Evolutionary conservation across 2,113 vertebrate species (phyloP).

Genomic region (Hydrolagus affinis): DNA sequence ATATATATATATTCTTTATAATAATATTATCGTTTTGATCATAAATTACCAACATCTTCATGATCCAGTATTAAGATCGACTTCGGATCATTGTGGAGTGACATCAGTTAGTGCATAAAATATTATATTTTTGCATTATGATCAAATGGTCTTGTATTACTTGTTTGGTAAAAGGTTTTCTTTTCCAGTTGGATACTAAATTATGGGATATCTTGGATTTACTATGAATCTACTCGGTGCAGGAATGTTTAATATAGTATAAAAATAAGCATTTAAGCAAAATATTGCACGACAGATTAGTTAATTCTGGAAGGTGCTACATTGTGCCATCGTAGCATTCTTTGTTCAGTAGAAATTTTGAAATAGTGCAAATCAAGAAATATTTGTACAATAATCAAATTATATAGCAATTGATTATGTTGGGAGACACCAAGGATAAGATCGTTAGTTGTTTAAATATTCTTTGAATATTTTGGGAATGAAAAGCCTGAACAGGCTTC

Average conservation of each 20-base stretch:
- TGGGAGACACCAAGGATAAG: not conserved
- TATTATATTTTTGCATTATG: not conserved
- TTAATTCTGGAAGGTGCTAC: not conserved
- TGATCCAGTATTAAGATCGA: not conserved
- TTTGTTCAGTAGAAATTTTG: not conserved
- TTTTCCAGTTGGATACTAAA: not conserved
- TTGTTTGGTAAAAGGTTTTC: not conserved
- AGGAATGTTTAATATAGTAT: conserved; percentile 27
- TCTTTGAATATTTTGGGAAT: conserved; percentile 5
- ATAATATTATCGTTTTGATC: not conserved
- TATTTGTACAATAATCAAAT: not conserved
- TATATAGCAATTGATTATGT: conserved; percentile 1
- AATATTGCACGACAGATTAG: conserved; percentile 22
- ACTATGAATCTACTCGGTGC: not conserved
- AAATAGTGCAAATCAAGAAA: conserved; percentile 28
- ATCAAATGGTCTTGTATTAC: not conserved
- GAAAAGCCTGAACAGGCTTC: not conserved
- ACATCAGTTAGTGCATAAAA: not conserved
- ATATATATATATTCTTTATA: conserved; percentile 1
- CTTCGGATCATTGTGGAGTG: not conserved
- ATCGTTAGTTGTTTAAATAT: not conserved
- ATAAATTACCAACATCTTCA: conserved; percentile 4
- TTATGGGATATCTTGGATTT: not conserved
- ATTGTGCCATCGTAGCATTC: not conserved
- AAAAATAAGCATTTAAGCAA: conserved; percentile 26